These are phyloP conservation scores for Eupithecia subumbrata DNA, from an alignment of 2,888 invertebrate genomes.

Conservation along the genomic window DNA sequence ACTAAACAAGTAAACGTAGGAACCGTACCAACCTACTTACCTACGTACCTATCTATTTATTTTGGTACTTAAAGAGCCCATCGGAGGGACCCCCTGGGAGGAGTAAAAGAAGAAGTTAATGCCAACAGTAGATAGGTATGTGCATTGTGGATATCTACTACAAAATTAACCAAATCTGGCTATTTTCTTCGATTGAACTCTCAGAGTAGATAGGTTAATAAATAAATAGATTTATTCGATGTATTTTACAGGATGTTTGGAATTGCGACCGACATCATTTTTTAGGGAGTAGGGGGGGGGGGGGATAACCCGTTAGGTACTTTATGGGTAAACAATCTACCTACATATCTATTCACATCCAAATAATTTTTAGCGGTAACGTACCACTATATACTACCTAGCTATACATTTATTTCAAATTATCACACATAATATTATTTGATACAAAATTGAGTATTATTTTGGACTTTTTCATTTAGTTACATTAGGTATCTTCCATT, in stretches of 20 bases:
- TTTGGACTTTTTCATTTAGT: slow-evolving; percentile 16
- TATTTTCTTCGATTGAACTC: background rate
- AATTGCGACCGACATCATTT: too few species aligned
- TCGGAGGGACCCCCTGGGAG: background rate
- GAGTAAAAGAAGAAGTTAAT: background rate
- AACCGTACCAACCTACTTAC: background rate
- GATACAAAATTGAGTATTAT: slow-evolving; percentile 42
- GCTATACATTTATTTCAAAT: slow-evolving; percentile 42
- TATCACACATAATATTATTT: slow-evolving; percentile 57
- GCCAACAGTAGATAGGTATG: background rate
- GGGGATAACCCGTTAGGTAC: too few species aligned
- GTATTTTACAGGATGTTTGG: too few species aligned
- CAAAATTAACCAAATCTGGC: too few species aligned
- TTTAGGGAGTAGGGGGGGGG: too few species aligned
- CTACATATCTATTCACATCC: background rate
- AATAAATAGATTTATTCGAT: too few species aligned
- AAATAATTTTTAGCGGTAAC: background rate
- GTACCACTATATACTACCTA: background rate
- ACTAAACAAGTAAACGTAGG: background rate
- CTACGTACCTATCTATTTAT: background rate
- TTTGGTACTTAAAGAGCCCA: background rate
- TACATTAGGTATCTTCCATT: background rate
- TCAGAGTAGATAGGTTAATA: too few species aligned
- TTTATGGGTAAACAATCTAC: background rate
- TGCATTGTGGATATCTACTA: too few species aligned